Percentiles rank a stretch among this genome's conserved stretches.
Conservation (phyloP, 1,140 invertebrate genomes). For the Bicyclus anynana region DNA sequence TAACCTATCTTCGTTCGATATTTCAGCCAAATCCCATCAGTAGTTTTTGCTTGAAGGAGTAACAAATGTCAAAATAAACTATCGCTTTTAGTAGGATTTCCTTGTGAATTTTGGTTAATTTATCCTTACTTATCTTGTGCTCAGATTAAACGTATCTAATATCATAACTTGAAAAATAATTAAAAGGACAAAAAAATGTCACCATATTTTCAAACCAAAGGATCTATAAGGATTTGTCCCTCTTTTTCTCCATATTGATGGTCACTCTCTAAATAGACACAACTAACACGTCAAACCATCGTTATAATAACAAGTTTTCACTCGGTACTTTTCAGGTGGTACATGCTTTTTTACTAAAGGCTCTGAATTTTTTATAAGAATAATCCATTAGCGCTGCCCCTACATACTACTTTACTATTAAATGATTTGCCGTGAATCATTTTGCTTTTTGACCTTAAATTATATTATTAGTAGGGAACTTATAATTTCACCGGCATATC, state of each 20-base stretch:
- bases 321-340: slow-evolving; percentile 18
- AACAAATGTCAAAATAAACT: too few species aligned
- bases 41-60: too few species aligned
- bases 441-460: neutral
- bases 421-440: neutral
- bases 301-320: slow-evolving; percentile 40
- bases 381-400: slow-evolving; percentile 26
- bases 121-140: too few species aligned
- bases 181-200: too few species aligned
- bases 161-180: too few species aligned
- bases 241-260: neutral
- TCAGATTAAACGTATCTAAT: too few species aligned
- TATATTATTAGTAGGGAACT: neutral
- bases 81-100: too few species aligned
- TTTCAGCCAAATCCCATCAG: too few species aligned
- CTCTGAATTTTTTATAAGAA: slow-evolving; percentile 19
- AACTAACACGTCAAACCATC: slow-evolving; percentile 29
- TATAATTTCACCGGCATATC: too few species aligned
- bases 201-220: too few species aligned
- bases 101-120: too few species aligned
- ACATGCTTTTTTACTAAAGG: slow-evolving; percentile 8
- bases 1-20: too few species aligned
- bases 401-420: slow-evolving; percentile 1
- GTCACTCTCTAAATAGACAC: neutral
- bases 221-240: neutral